Evolutionary conservation across 1,140 invertebrate species (phyloP), one percentile per base, ranked within the genome.

Genomic region (Drosophila dunni): DNA sequence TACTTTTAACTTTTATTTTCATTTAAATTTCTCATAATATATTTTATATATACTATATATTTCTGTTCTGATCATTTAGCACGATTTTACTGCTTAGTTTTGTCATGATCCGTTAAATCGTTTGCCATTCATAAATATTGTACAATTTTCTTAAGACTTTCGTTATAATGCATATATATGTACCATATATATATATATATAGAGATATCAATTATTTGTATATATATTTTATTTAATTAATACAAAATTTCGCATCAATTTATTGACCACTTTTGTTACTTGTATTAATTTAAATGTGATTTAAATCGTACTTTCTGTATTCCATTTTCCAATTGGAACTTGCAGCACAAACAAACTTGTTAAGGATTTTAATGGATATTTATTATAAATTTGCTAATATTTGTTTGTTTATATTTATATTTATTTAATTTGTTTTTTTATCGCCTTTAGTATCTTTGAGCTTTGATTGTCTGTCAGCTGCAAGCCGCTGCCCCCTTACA

Each of bases 381-480:
- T 34, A 36, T 50, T 38, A 34, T 57, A 51, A 63, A 63, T 61
- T 71, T 46, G 73, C 73, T 77, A 77, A 65, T 56, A 62, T 72
- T 72, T 13, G 54, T 20, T 38, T 62, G 13, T 60, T 33, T 34
- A 54, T 64, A 15, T 40, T n/a, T n/a, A n/a, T 48, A 42, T 33
- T 64, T 64, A 15, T 40, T 48, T 36, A 53, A 38, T 67, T 68
- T 60, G 44, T 71, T 34, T 58, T 64, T 29, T 63, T 56, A 57
- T 64, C 44, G 53, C 58, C 54, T 51, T 51, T 54, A 78, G 63
- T 78, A 68, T 54, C 50, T 86, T 86, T 83, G 74, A 89, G 70
- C 74, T 84, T 77, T 88, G 84, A 88, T 88, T 88, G 84, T 88
- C 84, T 89, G 84, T 84, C 80, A 83, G 80, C 84, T 88, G 83